Evolutionary conservation across 2,888 invertebrate species (phyloP).

Genomic region (Apamea anceps): DNA sequence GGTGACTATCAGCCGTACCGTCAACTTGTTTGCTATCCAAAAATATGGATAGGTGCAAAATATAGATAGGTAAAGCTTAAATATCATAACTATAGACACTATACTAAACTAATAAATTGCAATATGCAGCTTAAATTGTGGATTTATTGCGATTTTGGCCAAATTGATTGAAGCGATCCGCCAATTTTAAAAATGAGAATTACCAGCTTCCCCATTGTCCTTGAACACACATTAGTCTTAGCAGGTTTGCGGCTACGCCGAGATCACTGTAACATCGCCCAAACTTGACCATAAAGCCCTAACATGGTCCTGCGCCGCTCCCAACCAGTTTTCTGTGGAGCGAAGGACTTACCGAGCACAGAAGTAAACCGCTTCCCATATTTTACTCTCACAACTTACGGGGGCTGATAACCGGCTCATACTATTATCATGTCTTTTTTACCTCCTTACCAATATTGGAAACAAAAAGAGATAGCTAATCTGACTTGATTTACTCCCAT

Average conservation of each 20-base stretch:
- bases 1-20: too few species aligned
- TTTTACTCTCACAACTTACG: conserved; percentile 49
- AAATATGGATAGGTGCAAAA: too few species aligned
- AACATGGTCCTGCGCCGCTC: neutral
- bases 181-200: neutral
- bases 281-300: neutral
- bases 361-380: conserved; percentile 32
- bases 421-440: conserved; percentile 40
- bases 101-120: neutral
- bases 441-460: conserved; percentile 61
- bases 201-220: neutral
- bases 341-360: conserved; percentile 26
- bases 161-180: neutral
- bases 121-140: neutral
- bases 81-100: neutral
- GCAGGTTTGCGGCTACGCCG: neutral
- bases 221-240: neutral
- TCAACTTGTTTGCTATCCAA: neutral
- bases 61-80: too few species aligned
- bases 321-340: conserved; percentile 27
- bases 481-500: conserved; percentile 75
- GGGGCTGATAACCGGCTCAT: conserved; percentile 41
- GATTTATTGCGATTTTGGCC: neutral
- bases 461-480: conserved; percentile 70
- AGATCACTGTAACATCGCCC: neutral